Evolutionary conservation across 1,140 invertebrate genomes (phyloP), one percentile per base, ranked within the genome.

Genomic region (Drepana arcuata): DNA sequence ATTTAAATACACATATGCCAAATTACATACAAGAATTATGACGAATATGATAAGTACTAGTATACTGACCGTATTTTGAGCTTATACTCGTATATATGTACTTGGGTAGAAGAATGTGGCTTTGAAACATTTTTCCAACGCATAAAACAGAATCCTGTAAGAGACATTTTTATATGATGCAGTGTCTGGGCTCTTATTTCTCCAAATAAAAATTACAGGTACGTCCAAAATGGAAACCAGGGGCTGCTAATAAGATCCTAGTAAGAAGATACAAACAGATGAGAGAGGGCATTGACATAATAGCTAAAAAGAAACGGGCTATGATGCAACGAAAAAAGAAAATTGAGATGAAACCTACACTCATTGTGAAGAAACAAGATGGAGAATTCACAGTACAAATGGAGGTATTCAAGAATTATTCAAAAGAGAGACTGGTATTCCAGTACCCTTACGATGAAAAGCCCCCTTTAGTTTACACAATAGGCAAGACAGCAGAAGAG

Each of bases 401-500:
- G 78, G 78, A 82, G 48, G 71, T 79, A 0, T 78, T 82, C 32
- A 79, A 79, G 26, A 73, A 78, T 40, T 82, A 68, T 56, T 79
- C 78, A 10, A 82, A 72, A 34, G 72, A 79, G 42, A 44, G 78
- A 31, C 53, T 79, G 2, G 3, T 67, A 11, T 69, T 63, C 29
- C 74, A 82, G 50, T 74, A 75, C 50, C 78, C 78, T 2, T 82
- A 75, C 24, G 78, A 82, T 21, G 78, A 82, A 29, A 78, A 75
- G 44, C 67, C 69, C 5, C 74, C 78, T 2, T 29, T 79, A 16
- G 47, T 74, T 16, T 82, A 79, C 16, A 72, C 62, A 7, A 67
- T 82, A 32, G 77, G 77, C n/a, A 81, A 75, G 50, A 79, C 77
- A 1, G 68, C 60, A 44, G 70, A 69, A 53, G 74, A 78, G 38